These are phyloP conservation scores for Drosophila burlai DNA, from an alignment of 1,140 invertebrate genomes.

Conservation along the genomic window DNA sequence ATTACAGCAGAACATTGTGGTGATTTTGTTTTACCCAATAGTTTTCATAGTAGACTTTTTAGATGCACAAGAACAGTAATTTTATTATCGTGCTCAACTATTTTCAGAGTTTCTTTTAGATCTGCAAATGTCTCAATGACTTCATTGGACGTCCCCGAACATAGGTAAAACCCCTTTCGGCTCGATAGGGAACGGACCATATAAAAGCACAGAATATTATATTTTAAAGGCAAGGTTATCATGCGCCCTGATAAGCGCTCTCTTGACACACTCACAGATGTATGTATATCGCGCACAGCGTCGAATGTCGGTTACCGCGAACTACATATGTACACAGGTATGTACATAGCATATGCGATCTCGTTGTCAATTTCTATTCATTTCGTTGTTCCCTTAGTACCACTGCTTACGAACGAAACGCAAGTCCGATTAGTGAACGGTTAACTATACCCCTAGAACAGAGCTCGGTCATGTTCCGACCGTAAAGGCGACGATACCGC, in stretches of 20 bases:
- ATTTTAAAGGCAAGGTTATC: constrained; percentile 9
- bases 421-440: not conserved
- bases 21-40: too few species aligned
- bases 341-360: constrained; percentile 3
- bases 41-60: too few species aligned
- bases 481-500: constrained; percentile 1
- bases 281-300: not conserved
- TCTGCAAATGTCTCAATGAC: not conserved
- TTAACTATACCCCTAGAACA: not conserved
- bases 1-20: too few species aligned
- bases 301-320: constrained; percentile 1
- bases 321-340: not conserved
- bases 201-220: not conserved
- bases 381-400: constrained; percentile 1
- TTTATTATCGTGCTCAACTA: too few species aligned
- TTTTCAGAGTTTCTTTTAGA: not conserved
- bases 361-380: constrained; percentile 4
- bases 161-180: not conserved
- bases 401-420: not conserved
- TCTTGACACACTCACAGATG: not conserved
- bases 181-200: not conserved
- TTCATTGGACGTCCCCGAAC: not conserved
- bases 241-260: constrained; percentile 10
- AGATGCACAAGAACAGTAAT: too few species aligned
- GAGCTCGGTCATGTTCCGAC: not conserved